Percentiles rank a stretch among this genome's conserved stretches.
phyloP scores from a whole-genome alignment of 2,888 invertebrate genomes.

The Chromoteleia sp. region DNA sequence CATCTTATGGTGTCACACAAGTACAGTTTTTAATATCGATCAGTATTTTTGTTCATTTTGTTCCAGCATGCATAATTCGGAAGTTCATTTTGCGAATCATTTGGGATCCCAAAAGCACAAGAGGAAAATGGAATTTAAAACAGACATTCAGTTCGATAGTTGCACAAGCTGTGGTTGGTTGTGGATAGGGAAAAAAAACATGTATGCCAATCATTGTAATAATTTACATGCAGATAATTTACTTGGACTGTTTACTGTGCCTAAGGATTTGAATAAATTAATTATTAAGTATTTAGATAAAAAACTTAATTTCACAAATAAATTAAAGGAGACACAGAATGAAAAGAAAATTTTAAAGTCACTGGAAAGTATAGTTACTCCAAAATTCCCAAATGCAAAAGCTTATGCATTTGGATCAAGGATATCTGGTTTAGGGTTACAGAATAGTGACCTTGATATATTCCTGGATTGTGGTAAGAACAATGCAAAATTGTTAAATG shows the following conservation, averaged over 20 bases:
- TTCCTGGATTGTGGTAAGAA: constrained; percentile 78
- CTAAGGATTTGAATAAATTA: constrained; percentile 2
- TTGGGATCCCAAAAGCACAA: constrained; percentile 56
- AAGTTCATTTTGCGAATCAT: constrained; percentile 72
- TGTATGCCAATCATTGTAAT: background rate
- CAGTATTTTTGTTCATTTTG: constrained; percentile 73
- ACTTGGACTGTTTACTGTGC: constrained; percentile 11
- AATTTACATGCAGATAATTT: background rate
- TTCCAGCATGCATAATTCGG: constrained; percentile 40
- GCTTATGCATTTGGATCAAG: constrained; percentile 88
- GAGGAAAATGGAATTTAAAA: background rate
- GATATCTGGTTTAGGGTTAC: constrained; percentile 85
- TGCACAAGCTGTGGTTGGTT: constrained; percentile 75
- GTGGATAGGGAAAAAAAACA: constrained; percentile 71
- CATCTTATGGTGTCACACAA: constrained; percentile 43
- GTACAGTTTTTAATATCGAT: constrained; percentile 72
- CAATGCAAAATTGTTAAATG: too few species aligned
- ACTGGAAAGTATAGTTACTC: constrained; percentile 71
- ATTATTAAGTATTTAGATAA: background rate
- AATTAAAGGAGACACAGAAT: background rate
- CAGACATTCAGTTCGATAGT: constrained; percentile 62
- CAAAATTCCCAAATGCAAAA: constrained; percentile 76
- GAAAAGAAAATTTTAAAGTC: constrained; percentile 60
- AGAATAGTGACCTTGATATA: constrained; percentile 79
- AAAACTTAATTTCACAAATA: background rate